Percentiles rank a stretch among this genome's conserved stretches.
Evolutionary conservation across 1,140 invertebrate genomes (phyloP).

Genomic region (Drosophila paulistorum): DNA sequence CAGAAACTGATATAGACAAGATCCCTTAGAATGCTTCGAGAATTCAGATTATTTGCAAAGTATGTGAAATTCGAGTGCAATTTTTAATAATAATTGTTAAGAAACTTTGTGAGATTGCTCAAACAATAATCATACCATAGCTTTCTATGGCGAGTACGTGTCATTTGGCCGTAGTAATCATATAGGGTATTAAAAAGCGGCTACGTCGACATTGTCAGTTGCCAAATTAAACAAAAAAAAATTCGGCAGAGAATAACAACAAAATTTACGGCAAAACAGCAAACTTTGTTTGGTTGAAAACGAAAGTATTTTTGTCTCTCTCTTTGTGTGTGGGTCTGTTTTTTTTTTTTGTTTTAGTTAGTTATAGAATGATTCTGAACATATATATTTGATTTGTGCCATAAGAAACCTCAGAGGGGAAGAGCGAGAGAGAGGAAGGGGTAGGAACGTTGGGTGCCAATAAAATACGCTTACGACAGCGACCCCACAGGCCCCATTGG

Average conservation of each 20-base stretch:
- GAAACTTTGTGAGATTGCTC: too few relatives aligned
- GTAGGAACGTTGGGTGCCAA: slow-evolving; percentile 36
- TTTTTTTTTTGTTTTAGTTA: slow-evolving; percentile 29
- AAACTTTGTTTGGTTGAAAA: slow-evolving; percentile 49
- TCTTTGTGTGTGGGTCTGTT: too few relatives aligned
- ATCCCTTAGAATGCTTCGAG: neutral
- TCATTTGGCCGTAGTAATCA: neutral
- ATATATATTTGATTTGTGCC: slow-evolving; percentile 37
- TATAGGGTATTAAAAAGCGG: neutral
- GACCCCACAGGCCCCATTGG: slow-evolving; percentile 26
- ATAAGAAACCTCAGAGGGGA: slow-evolving; percentile 20
- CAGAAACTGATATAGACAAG: neutral
- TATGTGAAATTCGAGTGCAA: neutral
- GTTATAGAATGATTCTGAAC: neutral
- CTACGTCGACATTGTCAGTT: neutral
- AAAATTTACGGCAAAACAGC: slow-evolving; percentile 33
- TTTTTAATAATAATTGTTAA: neutral
- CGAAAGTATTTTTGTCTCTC: slow-evolving; percentile 51
- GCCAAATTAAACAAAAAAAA: neutral
- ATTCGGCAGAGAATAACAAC: neutral
- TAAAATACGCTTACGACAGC: slow-evolving; percentile 76
- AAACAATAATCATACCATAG: too few relatives aligned
- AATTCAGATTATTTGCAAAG: neutral
- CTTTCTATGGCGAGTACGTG: too few relatives aligned
- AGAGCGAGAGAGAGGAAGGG: neutral